Evolutionary conservation across 1,140 invertebrate genomes (phyloP), one percentile per base, ranked within the genome.

Genomic region (Drosophila ananassae): DNA sequence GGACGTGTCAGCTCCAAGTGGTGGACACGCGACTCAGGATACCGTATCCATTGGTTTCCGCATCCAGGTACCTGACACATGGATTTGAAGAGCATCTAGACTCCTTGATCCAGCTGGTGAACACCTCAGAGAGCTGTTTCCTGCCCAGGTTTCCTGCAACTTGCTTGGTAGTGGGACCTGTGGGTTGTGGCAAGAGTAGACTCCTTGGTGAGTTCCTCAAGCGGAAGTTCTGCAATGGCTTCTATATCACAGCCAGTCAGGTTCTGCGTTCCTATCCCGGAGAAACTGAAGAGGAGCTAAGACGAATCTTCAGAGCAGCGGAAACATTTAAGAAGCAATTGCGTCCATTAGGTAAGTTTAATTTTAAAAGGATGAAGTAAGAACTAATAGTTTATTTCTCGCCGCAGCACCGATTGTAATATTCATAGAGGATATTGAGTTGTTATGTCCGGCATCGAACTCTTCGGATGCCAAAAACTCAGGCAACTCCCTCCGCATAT

Each of bases 201-300:
- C 44, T 91, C 3, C 46, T 87, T 1, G 52, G 53, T 0, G 66
- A 84, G 25, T 85, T 90, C 28, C 5, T 91, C 17, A 41, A 30
- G 0, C 54, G 69, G 2, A 41, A 89, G 37, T 46, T 5, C 4
- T 90, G 68, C 52, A 91, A 82, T 48, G 80, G 71, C 8, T 91
- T 90, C 44, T 69, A 77, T 21, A 74, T 91, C 3, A 72, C 73
- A 17, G 69, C 84, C 2, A 67, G 72, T 3, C 73, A 89, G 30
- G 66, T 90, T 8, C n/a, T 91, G 24, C 68, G 78, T 22, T 71
- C 91, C 1, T 72, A 91, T 72, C 92, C 93, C 2, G 93, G 93
- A 10, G 92, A 92, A 73, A 91, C 92, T 3, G 93, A 93, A 79
- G 53, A 68, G 6, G 66, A 78, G 17, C 63, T 93, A 5, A 72